phyloP scores from a whole-genome alignment of 1,140 invertebrate species.

The Subanguina moxae region DNA sequence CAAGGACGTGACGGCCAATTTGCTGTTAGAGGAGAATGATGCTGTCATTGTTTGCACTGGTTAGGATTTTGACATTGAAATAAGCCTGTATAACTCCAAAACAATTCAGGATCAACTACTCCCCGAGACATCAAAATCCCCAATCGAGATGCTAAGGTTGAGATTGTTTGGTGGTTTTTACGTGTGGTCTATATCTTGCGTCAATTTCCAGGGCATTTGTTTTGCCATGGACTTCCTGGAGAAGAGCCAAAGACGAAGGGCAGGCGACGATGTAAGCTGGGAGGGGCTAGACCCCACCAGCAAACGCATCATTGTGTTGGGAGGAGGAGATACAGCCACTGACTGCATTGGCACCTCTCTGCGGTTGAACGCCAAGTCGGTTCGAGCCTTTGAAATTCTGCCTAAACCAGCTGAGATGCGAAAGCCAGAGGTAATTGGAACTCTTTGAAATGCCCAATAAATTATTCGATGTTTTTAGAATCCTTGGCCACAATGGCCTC shows the following conservation, averaged over 20 bases:
- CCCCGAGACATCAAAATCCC: slow-evolving; percentile 74
- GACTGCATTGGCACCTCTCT: slow-evolving; percentile 97
- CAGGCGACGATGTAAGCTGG: slow-evolving; percentile 67
- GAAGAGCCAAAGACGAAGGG: slow-evolving; percentile 91
- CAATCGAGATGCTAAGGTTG: slow-evolving; percentile 72
- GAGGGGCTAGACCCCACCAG: slow-evolving; percentile 75
- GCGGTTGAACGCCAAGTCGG: slow-evolving; percentile 83
- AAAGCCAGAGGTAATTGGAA: slow-evolving; percentile 65
- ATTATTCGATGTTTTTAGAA: slow-evolving; percentile 51
- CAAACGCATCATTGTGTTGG: slow-evolving; percentile 92
- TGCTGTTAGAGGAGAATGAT: slow-evolving; percentile 73
- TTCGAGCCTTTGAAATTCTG: slow-evolving; percentile 94
- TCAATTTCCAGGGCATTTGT: slow-evolving; percentile 72
- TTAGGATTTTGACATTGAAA: background rate
- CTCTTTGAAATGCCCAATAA: background rate
- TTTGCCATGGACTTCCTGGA: slow-evolving; percentile 97
- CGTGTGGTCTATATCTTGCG: background rate
- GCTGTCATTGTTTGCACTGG: slow-evolving; percentile 78
- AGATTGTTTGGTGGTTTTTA: background rate
- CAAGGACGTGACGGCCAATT: slow-evolving; percentile 76
- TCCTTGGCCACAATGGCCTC: slow-evolving; percentile 96
- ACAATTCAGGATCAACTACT: slow-evolving; percentile 77
- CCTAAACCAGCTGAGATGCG: slow-evolving; percentile 79
- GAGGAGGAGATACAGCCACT: slow-evolving; percentile 97
- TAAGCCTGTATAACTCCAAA: no score